A percentile compares a stretch with the other conserved stretches of the same genome.
These are phyloP conservation scores for Syngnathus floridae DNA, from an alignment of 2,113 vertebrate genomes.

Conservation along the genomic window DNA sequence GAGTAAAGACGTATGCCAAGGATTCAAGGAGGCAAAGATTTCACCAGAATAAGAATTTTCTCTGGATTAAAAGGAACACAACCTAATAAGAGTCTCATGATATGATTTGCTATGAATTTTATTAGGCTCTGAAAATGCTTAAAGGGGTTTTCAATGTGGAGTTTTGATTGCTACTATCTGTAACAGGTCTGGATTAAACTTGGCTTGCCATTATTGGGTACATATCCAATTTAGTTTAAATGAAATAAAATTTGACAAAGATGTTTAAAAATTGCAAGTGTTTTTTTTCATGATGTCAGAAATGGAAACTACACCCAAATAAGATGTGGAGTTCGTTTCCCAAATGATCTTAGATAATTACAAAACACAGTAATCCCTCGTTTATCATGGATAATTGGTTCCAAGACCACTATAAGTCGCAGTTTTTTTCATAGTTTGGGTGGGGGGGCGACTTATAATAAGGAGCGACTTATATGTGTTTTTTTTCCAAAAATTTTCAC, in stretches of 20 bases:
- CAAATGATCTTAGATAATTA: neutral
- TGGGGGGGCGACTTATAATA: too few species aligned
- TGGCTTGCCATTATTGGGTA: neutral
- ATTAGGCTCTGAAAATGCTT: neutral
- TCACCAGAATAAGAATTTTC: neutral
- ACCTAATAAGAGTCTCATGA: neutral
- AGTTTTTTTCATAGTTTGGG: too few species aligned
- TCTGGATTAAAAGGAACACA: neutral
- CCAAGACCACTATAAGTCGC: too few species aligned
- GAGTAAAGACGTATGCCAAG: neutral
- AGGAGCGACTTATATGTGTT: too few species aligned
- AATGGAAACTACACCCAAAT: neutral
- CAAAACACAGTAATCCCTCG: too few species aligned
- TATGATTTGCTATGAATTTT: neutral
- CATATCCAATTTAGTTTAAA: neutral
- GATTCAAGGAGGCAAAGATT: neutral
- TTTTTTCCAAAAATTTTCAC: too few species aligned
- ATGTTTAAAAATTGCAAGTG: neutral
- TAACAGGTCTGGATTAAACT: neutral
- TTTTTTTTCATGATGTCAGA: neutral
- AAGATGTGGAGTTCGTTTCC: neutral
- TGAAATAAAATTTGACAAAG: neutral
- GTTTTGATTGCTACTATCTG: neutral
- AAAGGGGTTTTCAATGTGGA: neutral
- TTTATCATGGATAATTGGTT: too few species aligned